Percentiles rank a stretch among this genome's conserved stretches.
Conservation (phyloP, 2,888 invertebrate genomes). For the Yponomeuta malinellus region DNA sequence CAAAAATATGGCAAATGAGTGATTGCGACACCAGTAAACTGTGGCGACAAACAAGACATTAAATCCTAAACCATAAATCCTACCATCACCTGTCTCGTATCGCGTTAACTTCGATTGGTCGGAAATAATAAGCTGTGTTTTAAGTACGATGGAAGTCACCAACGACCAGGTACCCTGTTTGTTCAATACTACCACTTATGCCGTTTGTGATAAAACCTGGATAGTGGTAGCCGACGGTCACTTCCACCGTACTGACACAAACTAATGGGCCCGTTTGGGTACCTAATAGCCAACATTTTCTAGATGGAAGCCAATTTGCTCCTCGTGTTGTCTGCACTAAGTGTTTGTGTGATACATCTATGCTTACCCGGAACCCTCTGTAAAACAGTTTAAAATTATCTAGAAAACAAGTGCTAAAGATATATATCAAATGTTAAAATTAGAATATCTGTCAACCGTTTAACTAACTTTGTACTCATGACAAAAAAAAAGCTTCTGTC, state of each 20-base stretch:
- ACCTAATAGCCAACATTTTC: neutral
- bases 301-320: slow-evolving; percentile 4
- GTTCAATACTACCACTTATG: no score
- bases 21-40: slow-evolving; percentile 25
- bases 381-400: neutral
- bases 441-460: slow-evolving; percentile 1
- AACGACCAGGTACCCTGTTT: no score
- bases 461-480: slow-evolving; percentile 11
- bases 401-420: neutral
- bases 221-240: no score
- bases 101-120: slow-evolving; percentile 14
- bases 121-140: neutral
- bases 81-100: slow-evolving; percentile 12
- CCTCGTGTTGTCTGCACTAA: slow-evolving; percentile 3
- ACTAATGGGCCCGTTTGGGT: neutral
- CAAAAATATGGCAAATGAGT: slow-evolving; percentile 59
- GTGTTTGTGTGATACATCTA: neutral
- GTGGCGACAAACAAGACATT: slow-evolving; percentile 4
- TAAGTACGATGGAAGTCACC: no score
- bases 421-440: neutral
- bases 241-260: neutral
- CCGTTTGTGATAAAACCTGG: no score
- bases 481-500: slow-evolving; percentile 7
- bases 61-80: no score
- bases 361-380: neutral